Base-by-base conservation (phyloP, 2,888 invertebrate species). In the Erpobdella octoculata region DNA sequence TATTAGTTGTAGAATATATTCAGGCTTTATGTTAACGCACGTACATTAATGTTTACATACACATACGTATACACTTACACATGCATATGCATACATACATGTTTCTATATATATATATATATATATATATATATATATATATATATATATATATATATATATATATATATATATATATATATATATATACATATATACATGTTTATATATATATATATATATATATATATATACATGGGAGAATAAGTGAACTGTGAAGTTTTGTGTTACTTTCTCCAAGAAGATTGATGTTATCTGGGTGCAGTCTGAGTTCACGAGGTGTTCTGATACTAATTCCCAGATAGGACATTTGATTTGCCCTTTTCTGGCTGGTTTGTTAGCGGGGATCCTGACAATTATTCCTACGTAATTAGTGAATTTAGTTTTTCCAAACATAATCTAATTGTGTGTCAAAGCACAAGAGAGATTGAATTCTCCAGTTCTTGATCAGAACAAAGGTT, bases 281-380 rank as follows among this genome's bases (percentile, higher is more conserved):
- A n/a, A 46, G 46, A 46, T 46, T 46, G 46, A 46, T 46, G 46
- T 21, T 46, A 46, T 46, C 46, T 46, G 18, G 46, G 46, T 46
- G 46, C 46, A 46, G 18, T 46, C 46, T 46, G 21, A 46, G 46
- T 46, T 46, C 46, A 46, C 46, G 21, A 46, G 21, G 46, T 46
- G 46, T 46, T 18, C 21, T 46, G 46, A 46, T 46, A 21, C 46
- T 46, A 46, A 46, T 46, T 46, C 46, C 46, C 46, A 46, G 46
- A 46, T 46, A 46, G 46, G 46, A 46, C 46, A 46, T 46, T 46
- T 46, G 46, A 46, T 46, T 46, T 46, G 46, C 46, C 46, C 46
- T 46, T 46, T 46, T 46, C 46, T 46, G 46, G 21, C 46, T 46
- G 3, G 46, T 21, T 5, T 46, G 46, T 46, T 21, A 46, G 46